Conservation (phyloP, 2,888 invertebrate genomes). For the Yponomeuta cagnagella region DNA sequence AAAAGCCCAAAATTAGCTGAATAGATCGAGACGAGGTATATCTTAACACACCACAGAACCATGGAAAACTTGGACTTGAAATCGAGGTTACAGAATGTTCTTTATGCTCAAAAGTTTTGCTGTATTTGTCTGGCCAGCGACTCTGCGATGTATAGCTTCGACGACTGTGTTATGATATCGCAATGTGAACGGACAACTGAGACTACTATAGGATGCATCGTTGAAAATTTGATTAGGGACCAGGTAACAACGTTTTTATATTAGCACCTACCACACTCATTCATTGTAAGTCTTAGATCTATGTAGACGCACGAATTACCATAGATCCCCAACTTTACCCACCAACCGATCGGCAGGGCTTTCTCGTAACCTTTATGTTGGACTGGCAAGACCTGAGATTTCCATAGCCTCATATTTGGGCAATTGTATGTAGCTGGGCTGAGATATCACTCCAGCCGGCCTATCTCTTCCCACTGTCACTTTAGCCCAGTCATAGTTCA, state of each 20-base stretch:
- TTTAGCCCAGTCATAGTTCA: background rate
- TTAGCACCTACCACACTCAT: background rate
- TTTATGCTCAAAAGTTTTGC: background rate
- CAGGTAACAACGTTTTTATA: background rate
- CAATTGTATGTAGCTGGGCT: no score
- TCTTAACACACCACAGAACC: no score
- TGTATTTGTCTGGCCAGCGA: background rate
- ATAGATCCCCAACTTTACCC: no score
- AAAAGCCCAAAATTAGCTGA: no score
- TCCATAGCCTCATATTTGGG: no score
- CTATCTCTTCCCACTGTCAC: no score
- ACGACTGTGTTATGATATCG: background rate
- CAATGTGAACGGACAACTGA: background rate
- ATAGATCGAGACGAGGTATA: no score
- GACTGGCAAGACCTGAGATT: no score
- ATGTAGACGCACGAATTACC: no score
- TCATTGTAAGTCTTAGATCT: background rate
- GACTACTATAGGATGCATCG: background rate
- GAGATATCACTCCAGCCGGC: background rate
- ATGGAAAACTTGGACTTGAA: background rate
- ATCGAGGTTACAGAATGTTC: conserved; percentile 4
- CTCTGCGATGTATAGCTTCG: background rate
- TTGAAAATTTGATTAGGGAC: background rate
- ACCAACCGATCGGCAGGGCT: no score
- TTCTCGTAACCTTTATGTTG: no score